These are phyloP conservation scores for Archegozetes longisetosus DNA, from an alignment of 1,140 invertebrate species.

Conservation along the genomic window DNA sequence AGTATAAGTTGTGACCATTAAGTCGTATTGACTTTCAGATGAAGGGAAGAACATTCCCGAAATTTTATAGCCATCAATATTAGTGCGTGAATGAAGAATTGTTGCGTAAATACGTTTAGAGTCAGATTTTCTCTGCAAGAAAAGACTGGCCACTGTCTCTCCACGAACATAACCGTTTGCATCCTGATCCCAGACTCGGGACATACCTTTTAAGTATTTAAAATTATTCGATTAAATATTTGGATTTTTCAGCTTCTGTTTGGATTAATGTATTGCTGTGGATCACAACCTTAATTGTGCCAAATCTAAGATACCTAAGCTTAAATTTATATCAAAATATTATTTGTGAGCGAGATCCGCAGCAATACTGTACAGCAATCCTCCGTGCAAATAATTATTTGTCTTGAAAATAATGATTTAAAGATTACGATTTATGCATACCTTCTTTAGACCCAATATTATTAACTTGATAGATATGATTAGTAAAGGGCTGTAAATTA, in stretches of 20 bases:
- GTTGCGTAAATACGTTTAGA: constrained; percentile 36
- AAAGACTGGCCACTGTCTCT: constrained; percentile 36
- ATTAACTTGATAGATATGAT: constrained; percentile 76
- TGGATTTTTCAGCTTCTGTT: no score
- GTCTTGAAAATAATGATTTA: no score
- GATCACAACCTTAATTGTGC: not conserved
- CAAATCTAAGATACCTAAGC: constrained; percentile 43
- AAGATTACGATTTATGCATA: no score
- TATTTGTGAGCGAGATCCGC: no score
- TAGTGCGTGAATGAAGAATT: constrained; percentile 59
- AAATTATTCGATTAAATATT: constrained; percentile 25
- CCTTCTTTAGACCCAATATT: constrained; percentile 84
- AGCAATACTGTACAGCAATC: no score
- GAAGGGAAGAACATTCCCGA: constrained; percentile 49
- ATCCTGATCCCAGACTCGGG: constrained; percentile 42
- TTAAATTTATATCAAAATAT: constrained; percentile 69
- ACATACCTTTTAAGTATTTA: constrained; percentile 34
- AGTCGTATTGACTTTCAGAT: constrained; percentile 61
- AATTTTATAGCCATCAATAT: constrained; percentile 74
- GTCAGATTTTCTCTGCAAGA: constrained; percentile 31
- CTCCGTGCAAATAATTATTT: no score
- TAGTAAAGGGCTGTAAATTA: constrained; percentile 61
- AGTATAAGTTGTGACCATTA: constrained; percentile 65
- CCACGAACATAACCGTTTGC: constrained; percentile 53
- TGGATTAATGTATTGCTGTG: constrained; percentile 5